Base-by-base conservation (phyloP, 2,888 invertebrate species). In the Spilosoma lubricipeda region DNA sequence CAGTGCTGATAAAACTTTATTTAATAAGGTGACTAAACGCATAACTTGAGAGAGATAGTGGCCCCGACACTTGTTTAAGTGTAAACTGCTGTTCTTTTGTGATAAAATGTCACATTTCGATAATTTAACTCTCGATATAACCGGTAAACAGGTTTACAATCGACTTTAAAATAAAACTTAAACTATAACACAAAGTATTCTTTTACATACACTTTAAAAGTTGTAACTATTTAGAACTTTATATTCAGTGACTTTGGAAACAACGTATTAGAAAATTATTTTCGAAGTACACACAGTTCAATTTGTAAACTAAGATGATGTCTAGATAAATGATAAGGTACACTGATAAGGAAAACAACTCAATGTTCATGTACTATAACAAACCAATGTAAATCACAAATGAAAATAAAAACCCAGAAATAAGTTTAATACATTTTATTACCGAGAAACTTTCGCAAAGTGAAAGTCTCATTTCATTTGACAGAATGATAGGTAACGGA, bases 61-160 rank as follows among this genome's bases (percentile, higher is more conserved):
- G 91, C 90, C 85, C 84, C 85, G 91, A 93, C 92, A 93, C 94
- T 93, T 93, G 93, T 95, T 94, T 94, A 94, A 95, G 94, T 95
- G 95, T 94, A 94, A 93, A 94, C 92, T 94, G 94, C 90, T 95
- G 95, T 95, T 94, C 91, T 91, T 90, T 90, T 88, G 89, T 87
- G 94, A 95, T 95, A 94, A 94, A 90, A 90, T 86, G 91, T 93
- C 92, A 93, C 94, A 94, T 94, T 93, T 93, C 82, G 93, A 95
- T 95, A 93, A 94, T 94, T 93, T 93, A 94, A 89, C 91, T 85
- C 89, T 87, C 89, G 83, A 86, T 80, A 80, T 52, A 80, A 79
- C 83, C 78, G 83, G 80, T 77, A 83, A 89, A 91, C 90, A 75
- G 84, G 92, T 92, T 90, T 84, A 72, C 79, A 87, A 89, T 89